Evolutionary conservation across 1,140 invertebrate genomes (phyloP), one percentile per base, ranked within the genome.

Genomic region (Temnothorax nylanderi): DNA sequence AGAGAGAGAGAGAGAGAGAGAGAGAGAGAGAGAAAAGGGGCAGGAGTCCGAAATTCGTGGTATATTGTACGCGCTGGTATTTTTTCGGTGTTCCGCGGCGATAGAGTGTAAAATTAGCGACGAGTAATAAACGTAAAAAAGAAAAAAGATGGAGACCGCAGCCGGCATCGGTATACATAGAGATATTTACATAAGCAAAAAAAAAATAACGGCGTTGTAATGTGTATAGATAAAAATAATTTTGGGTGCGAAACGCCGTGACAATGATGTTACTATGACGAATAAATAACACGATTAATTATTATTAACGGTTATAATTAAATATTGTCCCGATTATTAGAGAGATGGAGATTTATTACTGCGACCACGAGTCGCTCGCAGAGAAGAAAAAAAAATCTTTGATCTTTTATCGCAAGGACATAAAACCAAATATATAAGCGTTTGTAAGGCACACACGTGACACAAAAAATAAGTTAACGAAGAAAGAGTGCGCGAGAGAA

Each of bases 401-500:
- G 62, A 69, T 69, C 77, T 81, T 54, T 84, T 67, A 86, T 86
- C 78, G 85, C 47, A 80, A 84, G 49, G 21, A 64, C 75, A 78
- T 58, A 41, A 13, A 78, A 75, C 69, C 13, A 77, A 78, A 56
- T 87, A 77, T 86, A 84, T 88, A 87, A 88, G 62, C 84, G 72
- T 87, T 88, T 88, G 69, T 87, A 87, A 87, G 80, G 67, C 56
- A 81, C 54, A 69, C 21, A 76, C 47, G 34, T 62, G 58, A 87
- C 47, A 64, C 58, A 69, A 65, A 69, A 65, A 76, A 77, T 77
- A 56, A 75, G 34, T 81, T 81, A 69, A 69, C 47, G 44, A 37
- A 69, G 41, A 47, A 47, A 58, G 54, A 62, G 49, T 26, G 56
- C 51, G 10, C 21, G 65, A 51, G 87, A 69, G 56, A 69, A 49